Evolutionary conservation across 2,113 vertebrate species (phyloP), one percentile per base, ranked within the genome.

Genomic region (Hippocampus zosterae): DNA sequence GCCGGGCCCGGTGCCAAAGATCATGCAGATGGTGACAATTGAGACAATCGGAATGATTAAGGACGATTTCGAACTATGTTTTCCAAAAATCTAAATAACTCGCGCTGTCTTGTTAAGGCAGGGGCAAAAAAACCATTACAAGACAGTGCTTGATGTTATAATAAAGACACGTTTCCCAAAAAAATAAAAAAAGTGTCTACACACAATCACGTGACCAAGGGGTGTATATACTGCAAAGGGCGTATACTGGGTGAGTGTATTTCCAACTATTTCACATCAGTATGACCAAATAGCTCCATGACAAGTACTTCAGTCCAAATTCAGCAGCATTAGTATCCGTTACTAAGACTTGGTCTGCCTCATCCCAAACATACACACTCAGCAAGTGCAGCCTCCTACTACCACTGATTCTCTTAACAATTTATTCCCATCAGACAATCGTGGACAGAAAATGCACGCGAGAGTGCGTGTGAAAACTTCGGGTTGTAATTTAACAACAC

Each of bases 21-120:
- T 89, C 78, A 88, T 69, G 80, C 89, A 88, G 88, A 88, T 90
- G 89, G 88, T 74, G 56, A 76, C 84, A 80, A 81, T 81, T 67
- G 83, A 77, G 59, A 72, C 61, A n/a, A 48, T 1, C 69, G 25
- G 44, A 76, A 81, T 61, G 76, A 72, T 70, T 81, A 68, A 42
- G 76, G 64, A 27, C 57, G 6, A 48, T 74, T 70, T 13, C 42
- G 69, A 52, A 61, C 1, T 10, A 67, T 64, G 19, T n/a, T 2
- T 29, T 37, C 5, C 5, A 37, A 37, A 37, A 37, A 37, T 37
- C 33, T 37, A 37, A 37, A 37, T 37, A 37, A 37, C 33, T 37
- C 5, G 5, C 1, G 5, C 33, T 37, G 33, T 37, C 6, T 37
- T 37, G 5, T 37, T 37, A 37, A 6, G 33, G 29, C 29, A 33